A percentile compares a stretch with the other conserved stretches of the same genome.
Conservation (phyloP, 1,140 invertebrate species). For the Drosophila pectinifera region DNA sequence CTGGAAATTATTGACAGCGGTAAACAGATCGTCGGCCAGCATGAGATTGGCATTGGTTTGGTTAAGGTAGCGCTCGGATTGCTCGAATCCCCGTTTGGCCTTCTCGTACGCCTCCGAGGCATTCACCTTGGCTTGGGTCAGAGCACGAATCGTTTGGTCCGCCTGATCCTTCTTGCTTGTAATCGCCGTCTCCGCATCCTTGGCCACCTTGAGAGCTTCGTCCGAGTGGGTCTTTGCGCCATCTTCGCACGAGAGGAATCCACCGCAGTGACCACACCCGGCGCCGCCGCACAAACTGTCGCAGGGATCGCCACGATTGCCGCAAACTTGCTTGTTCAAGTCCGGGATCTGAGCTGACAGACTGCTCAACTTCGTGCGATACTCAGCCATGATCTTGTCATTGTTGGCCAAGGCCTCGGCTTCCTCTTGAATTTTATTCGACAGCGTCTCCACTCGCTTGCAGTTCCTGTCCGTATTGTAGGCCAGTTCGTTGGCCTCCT, state of each 20-base stretch:
- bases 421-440: slow-evolving; percentile 89
- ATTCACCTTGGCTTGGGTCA: slow-evolving; percentile 87
- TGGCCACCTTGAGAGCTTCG: slow-evolving; percentile 93
- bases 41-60: slow-evolving; percentile 86
- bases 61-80: slow-evolving; percentile 85
- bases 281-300: slow-evolving; percentile 96
- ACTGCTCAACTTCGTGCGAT: slow-evolving; percentile 88
- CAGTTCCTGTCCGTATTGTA: slow-evolving; percentile 93
- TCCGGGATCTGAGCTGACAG: slow-evolving; percentile 91
- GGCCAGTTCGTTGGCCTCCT: slow-evolving; percentile 89
- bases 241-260: slow-evolving; percentile 92
- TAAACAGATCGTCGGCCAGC: slow-evolving; percentile 87
- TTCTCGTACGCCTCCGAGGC: slow-evolving; percentile 86
- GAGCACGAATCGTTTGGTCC: slow-evolving; percentile 86
- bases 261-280: slow-evolving; percentile 96
- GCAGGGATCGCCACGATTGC: slow-evolving; percentile 93
- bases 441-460: slow-evolving; percentile 92
- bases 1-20: slow-evolving; percentile 91
- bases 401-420: slow-evolving; percentile 91
- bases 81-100: slow-evolving; percentile 85
- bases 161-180: slow-evolving; percentile 92
- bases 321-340: slow-evolving; percentile 96
- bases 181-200: slow-evolving; percentile 92
- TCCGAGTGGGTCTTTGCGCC: slow-evolving; percentile 95
- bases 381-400: slow-evolving; percentile 88